These are phyloP conservation scores for Agrenia bidenticulata DNA, from an alignment of 2,888 invertebrate genomes.

Conservation along the genomic window DNA sequence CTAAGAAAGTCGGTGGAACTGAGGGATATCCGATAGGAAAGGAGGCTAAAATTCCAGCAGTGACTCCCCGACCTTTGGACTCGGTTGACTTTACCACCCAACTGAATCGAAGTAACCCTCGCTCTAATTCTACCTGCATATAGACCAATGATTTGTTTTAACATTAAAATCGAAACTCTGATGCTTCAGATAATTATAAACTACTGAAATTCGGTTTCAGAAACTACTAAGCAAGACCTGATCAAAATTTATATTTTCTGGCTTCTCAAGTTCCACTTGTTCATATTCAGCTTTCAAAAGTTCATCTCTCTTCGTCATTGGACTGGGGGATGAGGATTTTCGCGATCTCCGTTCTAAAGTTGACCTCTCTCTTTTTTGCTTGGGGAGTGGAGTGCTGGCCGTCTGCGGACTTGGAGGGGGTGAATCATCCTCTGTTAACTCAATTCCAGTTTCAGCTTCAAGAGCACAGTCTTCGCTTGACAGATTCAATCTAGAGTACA, in stretches of 20 bases:
- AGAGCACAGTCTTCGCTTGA: conserved; percentile 16
- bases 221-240: conserved; percentile 25
- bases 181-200: not conserved
- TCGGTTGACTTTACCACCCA: conserved; percentile 43
- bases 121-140: conserved; percentile 42
- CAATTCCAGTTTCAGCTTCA: conserved; percentile 30
- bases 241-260: conserved; percentile 49
- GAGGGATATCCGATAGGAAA: conserved; percentile 75
- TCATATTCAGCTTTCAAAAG: conserved; percentile 48
- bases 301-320: conserved; percentile 38
- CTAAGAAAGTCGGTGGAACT: conserved; percentile 66
- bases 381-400: conserved; percentile 20
- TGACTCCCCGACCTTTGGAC: conserved; percentile 45
- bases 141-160: not conserved
- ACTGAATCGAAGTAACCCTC: conserved; percentile 47
- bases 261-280: conserved; percentile 34
- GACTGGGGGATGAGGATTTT: conserved; percentile 34
- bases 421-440: conserved; percentile 32
- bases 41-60: conserved; percentile 64
- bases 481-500: conserved; percentile 4
- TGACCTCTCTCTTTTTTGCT: conserved; percentile 22
- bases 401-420: conserved; percentile 31
- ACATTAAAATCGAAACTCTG: not conserved
- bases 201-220: not conserved
- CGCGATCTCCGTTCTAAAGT: conserved; percentile 28